Evolutionary conservation across 2,888 invertebrate genomes (phyloP).

Genomic region (Nemotelus nigrinus): DNA sequence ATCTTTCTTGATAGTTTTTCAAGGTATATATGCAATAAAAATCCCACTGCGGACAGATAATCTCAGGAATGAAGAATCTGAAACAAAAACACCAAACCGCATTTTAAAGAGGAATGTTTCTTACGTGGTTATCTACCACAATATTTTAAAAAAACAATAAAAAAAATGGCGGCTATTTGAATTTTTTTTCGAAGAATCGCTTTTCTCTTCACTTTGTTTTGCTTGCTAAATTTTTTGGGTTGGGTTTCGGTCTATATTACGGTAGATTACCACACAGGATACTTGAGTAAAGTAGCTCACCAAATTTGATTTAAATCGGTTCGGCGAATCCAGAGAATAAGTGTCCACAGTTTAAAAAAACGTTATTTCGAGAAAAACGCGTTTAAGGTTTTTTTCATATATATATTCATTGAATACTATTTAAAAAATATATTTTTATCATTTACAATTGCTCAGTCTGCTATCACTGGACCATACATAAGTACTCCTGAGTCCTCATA

Average conservation of each 20-base stretch:
- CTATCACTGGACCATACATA: no score
- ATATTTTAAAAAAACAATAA: conserved; percentile 9
- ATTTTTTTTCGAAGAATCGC: conserved; percentile 8
- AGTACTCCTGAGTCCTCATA: no score
- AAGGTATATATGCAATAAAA: no score
- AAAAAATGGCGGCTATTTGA: not conserved
- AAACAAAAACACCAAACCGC: not conserved
- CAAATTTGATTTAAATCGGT: conserved; percentile 5
- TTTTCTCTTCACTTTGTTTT: conserved; percentile 11
- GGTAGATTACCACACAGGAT: no score
- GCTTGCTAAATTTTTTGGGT: conserved; percentile 5
- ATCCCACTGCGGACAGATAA: not conserved
- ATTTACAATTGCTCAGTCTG: no score
- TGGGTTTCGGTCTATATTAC: not conserved
- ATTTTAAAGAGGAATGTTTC: conserved; percentile 9
- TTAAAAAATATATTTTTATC: no score
- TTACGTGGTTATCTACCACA: conserved; percentile 16
- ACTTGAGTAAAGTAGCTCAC: not conserved
- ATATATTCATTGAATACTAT: no score
- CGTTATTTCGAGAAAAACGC: no score
- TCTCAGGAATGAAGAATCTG: not conserved
- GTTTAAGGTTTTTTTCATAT: no score
- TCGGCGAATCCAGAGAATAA: conserved; percentile 1
- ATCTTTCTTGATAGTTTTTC: no score
- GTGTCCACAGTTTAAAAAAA: not conserved